phyloP scores from a whole-genome alignment of 1,140 invertebrate species.

The Cydia amplana region DNA sequence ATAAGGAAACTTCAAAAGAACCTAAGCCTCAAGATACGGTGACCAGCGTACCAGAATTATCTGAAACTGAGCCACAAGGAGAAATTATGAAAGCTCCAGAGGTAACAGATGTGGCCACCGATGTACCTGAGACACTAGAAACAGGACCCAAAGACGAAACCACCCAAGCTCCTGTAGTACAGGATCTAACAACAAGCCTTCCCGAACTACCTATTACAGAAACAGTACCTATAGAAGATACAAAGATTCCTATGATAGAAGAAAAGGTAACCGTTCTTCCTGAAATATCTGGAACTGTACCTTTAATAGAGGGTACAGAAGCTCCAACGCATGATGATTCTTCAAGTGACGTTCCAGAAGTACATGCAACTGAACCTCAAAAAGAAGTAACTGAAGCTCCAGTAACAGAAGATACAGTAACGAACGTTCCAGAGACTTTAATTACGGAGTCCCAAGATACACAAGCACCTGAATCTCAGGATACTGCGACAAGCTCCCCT shows the following conservation, averaged over 20 bases:
- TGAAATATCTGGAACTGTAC: neutral
- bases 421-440: slow-evolving; percentile 14
- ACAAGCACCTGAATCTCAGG: slow-evolving; percentile 26
- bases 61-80: slow-evolving; percentile 30
- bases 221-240: neutral
- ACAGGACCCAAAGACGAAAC: neutral
- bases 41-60: slow-evolving; percentile 23
- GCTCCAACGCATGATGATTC: neutral
- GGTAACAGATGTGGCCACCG: slow-evolving; percentile 19
- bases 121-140: slow-evolving; percentile 4
- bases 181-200: neutral
- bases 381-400: slow-evolving; percentile 38
- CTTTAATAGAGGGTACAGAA: neutral
- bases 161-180: neutral
- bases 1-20: slow-evolving; percentile 23
- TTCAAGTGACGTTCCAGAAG: neutral
- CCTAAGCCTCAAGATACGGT: slow-evolving; percentile 29
- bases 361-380: slow-evolving; percentile 24
- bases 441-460: slow-evolving; percentile 11
- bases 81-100: slow-evolving; percentile 40
- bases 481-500: neutral
- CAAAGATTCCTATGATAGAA: neutral
- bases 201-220: neutral
- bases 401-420: slow-evolving; percentile 33
- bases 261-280: neutral